A percentile compares a stretch with the other conserved stretches of the same genome.
These are phyloP conservation scores for Villa cingulata DNA, from an alignment of 2,888 invertebrate genomes.

Conservation along the genomic window DNA sequence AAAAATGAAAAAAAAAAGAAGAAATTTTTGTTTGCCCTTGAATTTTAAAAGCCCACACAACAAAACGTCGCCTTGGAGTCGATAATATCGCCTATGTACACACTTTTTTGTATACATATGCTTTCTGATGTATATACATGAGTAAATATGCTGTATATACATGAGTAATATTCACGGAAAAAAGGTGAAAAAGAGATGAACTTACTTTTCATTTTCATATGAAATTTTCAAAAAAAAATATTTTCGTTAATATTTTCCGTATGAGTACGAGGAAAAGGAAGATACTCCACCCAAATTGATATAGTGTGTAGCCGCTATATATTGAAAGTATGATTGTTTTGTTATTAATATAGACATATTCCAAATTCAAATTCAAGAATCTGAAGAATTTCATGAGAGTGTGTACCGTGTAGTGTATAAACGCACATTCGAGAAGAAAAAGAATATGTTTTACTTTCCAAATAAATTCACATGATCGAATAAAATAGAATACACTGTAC, in stretches of 20 bases:
- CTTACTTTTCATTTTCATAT: too few species aligned
- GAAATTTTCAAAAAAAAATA: too few species aligned
- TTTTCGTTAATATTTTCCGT: too few species aligned
- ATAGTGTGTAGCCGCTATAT: not conserved
- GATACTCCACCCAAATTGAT: too few species aligned
- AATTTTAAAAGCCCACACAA: conserved; percentile 6
- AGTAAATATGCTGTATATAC: too few species aligned
- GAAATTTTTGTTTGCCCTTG: conserved; percentile 6
- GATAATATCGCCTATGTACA: not conserved
- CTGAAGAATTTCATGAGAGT: not conserved
- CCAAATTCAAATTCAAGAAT: not conserved
- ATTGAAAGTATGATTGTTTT: not conserved
- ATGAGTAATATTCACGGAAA: too few species aligned
- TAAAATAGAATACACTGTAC: too few species aligned
- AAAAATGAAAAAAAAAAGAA: not conserved
- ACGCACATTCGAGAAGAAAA: not conserved
- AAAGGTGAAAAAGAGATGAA: too few species aligned
- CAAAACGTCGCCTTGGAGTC: not conserved
- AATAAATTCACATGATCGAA: too few species aligned
- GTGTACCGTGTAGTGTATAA: not conserved
- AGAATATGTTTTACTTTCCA: not conserved
- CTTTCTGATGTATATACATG: too few species aligned
- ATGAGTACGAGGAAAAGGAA: too few species aligned
- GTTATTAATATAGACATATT: not conserved
- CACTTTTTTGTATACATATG: too few species aligned